These are phyloP conservation scores for Nannospalax galili DNA, from an alignment of 2,113 vertebrate genomes.

Conservation along the genomic window DNA sequence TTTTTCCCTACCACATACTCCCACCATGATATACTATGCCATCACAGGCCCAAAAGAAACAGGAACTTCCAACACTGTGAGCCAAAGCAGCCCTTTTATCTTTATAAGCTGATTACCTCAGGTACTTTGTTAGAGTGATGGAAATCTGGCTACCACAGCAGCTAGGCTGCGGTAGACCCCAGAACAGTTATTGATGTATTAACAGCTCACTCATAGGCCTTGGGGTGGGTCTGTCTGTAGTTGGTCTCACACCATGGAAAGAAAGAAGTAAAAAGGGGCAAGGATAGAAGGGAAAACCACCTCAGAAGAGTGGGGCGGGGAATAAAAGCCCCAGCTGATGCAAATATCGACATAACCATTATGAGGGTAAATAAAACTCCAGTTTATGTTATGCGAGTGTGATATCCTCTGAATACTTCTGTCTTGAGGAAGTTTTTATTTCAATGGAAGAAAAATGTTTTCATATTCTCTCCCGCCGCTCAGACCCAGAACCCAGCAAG, in stretches of 20 bases:
- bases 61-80: background rate
- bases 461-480: conserved; percentile 87
- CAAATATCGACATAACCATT: conserved; percentile 85
- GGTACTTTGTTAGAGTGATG: background rate
- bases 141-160: background rate
- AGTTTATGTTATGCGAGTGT: conserved; percentile 77
- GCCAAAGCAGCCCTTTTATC: background rate
- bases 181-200: background rate
- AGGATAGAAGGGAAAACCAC: conserved; percentile 22
- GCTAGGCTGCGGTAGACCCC: fast-evolving
- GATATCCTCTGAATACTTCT: conserved; percentile 84
- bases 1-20: background rate
- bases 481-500: conserved; percentile 86
- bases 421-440: conserved; percentile 88
- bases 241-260: fast-evolving
- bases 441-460: conserved; percentile 88
- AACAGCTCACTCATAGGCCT: background rate
- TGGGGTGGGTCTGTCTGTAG: background rate
- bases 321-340: conserved; percentile 75
- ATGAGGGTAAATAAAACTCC: conserved; percentile 83
- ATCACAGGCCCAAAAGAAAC: background rate
- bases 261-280: background rate
- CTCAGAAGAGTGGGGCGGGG: conserved; percentile 53
- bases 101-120: background rate
- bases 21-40: background rate